Evolutionary conservation across 2,113 vertebrate genomes (phyloP), one percentile per base, ranked within the genome.

Genomic region (Tragelaphus strepsiceros): DNA sequence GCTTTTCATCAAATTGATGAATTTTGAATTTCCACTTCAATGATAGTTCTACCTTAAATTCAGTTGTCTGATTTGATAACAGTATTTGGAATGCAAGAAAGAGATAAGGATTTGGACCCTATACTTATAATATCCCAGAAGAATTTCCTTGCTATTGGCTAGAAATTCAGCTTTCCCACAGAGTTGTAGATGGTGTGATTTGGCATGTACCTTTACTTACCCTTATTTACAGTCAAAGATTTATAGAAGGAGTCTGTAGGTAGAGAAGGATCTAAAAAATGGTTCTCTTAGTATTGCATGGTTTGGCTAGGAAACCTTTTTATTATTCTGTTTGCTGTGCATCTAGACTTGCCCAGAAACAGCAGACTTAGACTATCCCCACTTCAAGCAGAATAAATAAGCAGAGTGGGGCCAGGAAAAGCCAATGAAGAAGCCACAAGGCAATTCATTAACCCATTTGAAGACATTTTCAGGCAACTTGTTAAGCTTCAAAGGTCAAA

Each of bases 401-500:
- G 59, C 43, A 67, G 46, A 59, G 51, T 56, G 32, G 80, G 96
- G 94, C 94, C 88, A 97, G 98, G 96, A 96, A 97, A 98, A 81
- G 51, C 2, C 1, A 95, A 96, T 92, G 96, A 97, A 83, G 82
- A 81, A 91, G 58, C 91, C 81, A 58, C 82, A 71, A 89, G 26
- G 87, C 96, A 93, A 95, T 94, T 98, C 93, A 95, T 97, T 97
- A 98, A 96, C 95, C 94, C 88, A 56, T 95, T 96, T 93, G 49
- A 96, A 97, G 96, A 89, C 83, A 94, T 96, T 95, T 96, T 98
- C 96, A 97, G 98, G 94, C 97, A 97, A 95, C 97, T 97, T 97
- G 90, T 97, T 98, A 94, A 98, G 97, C 97, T 98, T 98, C 97
- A 97, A 98, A 99, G 98, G 98, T 98, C 98, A 96, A 88, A 95